A percentile compares a stretch with the other conserved stretches of the same genome.
Evolutionary conservation across 2,797 vertebrate species (phyloP).

Genomic region (Muraenolepis orangiensis): DNA sequence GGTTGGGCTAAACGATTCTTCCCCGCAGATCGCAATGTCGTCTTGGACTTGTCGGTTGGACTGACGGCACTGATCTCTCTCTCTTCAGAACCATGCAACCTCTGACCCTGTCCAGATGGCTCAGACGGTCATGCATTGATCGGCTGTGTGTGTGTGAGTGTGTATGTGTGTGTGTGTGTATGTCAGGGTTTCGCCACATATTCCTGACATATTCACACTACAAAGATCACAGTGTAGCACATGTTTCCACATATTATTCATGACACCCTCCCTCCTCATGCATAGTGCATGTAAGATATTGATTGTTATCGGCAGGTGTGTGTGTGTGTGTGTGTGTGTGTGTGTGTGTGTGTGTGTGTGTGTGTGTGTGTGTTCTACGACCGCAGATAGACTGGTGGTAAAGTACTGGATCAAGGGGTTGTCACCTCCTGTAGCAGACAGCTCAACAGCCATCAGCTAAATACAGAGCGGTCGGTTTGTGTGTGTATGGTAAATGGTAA

Average conservation of each 20-base stretch:
- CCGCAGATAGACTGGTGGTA: not conserved
- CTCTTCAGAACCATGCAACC: not conserved
- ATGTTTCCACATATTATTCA: conserved; percentile 28
- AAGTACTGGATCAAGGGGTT: not conserved
- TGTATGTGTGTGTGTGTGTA: not conserved
- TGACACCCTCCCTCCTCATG: conserved; percentile 6
- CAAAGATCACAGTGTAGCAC: conserved; percentile 1
- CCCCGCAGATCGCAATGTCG: not conserved
- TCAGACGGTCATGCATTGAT: not conserved
- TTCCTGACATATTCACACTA: not conserved
- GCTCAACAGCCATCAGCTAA: not conserved
- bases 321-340: not conserved
- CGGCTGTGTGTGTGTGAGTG: not conserved
- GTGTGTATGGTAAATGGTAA: too few relatives aligned
- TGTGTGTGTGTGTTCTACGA: not conserved
- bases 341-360: not conserved
- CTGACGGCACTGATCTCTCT: not conserved
- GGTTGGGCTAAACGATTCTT: not conserved
- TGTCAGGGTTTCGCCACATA: not conserved
- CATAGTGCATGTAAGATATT: conserved; percentile 21
- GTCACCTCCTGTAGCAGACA: not conserved
- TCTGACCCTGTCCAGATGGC: not conserved
- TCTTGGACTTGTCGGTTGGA: not conserved
- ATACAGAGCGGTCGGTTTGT: not conserved
- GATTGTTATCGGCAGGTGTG: conserved; percentile 18